Conservation (phyloP, 1,140 invertebrate genomes). For the Pseudomyrmex dendroicus region DNA sequence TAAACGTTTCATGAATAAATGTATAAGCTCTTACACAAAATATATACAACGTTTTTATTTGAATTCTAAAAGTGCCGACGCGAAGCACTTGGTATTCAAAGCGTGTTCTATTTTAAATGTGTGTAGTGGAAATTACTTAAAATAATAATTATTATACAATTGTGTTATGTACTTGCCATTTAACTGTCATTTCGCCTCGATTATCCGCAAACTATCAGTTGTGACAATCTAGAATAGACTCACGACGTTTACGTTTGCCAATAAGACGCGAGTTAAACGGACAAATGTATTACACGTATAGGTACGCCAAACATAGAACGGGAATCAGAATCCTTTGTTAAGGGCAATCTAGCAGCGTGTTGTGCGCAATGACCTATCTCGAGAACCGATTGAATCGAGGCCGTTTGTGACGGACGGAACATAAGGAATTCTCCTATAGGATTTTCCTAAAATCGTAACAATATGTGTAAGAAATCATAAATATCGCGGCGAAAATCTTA, state of each 20-base stretch:
- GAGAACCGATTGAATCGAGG: slow-evolving; percentile 49
- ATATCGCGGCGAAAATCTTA: neutral
- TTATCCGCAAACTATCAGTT: slow-evolving; percentile 30
- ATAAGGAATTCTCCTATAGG: slow-evolving; percentile 40
- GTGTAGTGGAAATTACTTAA: too few species aligned
- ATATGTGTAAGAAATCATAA: neutral
- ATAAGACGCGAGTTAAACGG: slow-evolving; percentile 23
- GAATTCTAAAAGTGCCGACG: too few species aligned
- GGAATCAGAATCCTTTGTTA: slow-evolving; percentile 57
- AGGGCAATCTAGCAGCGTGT: slow-evolving; percentile 38
- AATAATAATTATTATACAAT: neutral
- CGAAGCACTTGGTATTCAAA: too few species aligned
- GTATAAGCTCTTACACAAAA: too few species aligned
- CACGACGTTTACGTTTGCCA: slow-evolving; percentile 5
- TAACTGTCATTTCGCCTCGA: neutral
- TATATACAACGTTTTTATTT: too few species aligned
- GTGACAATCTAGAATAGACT: slow-evolving; percentile 10
- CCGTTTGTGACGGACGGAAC: slow-evolving; percentile 49
- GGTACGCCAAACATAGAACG: slow-evolving; percentile 47
- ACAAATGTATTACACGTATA: slow-evolving; percentile 34
- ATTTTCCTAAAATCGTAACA: neutral
- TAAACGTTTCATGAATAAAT: too few species aligned
- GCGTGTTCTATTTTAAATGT: too few species aligned
- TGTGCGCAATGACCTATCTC: slow-evolving; percentile 28
- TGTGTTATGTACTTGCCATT: neutral